phyloP scores from a whole-genome alignment of 2,888 invertebrate genomes.

The Andrena trimmerana region DNA sequence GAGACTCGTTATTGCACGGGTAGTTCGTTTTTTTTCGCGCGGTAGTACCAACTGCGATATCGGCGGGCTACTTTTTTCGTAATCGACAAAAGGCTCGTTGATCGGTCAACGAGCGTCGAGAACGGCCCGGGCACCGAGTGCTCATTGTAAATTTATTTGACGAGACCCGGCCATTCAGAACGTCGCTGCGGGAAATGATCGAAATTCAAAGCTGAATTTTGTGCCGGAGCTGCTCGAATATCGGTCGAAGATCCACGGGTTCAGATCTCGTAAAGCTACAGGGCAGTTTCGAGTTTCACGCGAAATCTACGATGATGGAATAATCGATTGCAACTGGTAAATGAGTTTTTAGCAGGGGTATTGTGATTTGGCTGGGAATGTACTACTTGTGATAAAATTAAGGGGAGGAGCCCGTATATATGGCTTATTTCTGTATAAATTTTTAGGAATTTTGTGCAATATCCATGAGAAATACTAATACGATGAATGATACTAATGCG shows the following conservation, averaged over 20 bases:
- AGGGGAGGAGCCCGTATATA: too few species aligned
- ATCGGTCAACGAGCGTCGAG: conserved; percentile 26
- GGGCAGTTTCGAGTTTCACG: background rate
- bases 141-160: conserved; percentile 51
- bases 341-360: background rate
- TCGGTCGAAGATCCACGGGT: background rate
- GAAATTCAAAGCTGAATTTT: conserved; percentile 40
- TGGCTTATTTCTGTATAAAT: too few species aligned
- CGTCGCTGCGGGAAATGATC: background rate
- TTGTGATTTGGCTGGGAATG: background rate
- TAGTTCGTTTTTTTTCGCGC: conserved; percentile 1
- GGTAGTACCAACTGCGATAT: background rate
- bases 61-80: background rate
- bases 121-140: conserved; percentile 24
- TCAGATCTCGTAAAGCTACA: background rate
- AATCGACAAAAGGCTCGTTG: conserved; percentile 36
- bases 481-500: too few species aligned
- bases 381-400: background rate
- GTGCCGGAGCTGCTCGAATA: background rate
- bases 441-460: too few species aligned
- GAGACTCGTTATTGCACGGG: background rate
- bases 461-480: too few species aligned
- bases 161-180: conserved; percentile 24
- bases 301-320: background rate
- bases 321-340: too few species aligned